These are phyloP conservation scores for Sinopyrophorus schimmeli DNA, from an alignment of 2,888 invertebrate genomes.

Conservation along the genomic window DNA sequence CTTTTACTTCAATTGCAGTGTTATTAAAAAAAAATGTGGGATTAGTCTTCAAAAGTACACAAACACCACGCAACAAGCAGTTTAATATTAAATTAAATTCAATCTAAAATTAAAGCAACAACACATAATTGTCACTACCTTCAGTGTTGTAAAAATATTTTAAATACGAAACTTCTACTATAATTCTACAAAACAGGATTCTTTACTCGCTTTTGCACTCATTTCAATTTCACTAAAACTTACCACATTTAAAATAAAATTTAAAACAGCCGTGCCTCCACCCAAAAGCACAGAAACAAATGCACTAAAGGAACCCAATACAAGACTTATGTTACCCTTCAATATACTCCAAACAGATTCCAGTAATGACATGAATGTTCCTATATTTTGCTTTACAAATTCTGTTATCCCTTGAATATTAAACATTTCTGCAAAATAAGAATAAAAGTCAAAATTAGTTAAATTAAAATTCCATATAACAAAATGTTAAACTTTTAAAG, in stretches of 20 bases:
- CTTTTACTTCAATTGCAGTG: too few relatives aligned
- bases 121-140: slow-evolving; percentile 12
- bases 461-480: too few relatives aligned
- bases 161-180: slow-evolving; percentile 4
- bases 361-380: slow-evolving; percentile 82
- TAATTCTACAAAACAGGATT: slow-evolving; percentile 9
- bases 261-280: slow-evolving; percentile 87
- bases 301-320: slow-evolving; percentile 84
- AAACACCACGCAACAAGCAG: neutral
- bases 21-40: too few relatives aligned
- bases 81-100: neutral
- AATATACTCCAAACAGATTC: slow-evolving; percentile 87
- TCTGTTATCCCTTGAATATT: slow-evolving; percentile 74
- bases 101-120: neutral
- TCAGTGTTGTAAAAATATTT: slow-evolving; percentile 5
- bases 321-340: slow-evolving; percentile 88
- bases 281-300: slow-evolving; percentile 84
- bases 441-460: too few relatives aligned
- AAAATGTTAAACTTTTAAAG: too few relatives aligned
- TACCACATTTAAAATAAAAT: slow-evolving; percentile 83
- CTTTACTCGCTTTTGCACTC: neutral
- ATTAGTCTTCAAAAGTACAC: too few relatives aligned
- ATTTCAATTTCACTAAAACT: slow-evolving; percentile 40
- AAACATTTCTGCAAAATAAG: slow-evolving; percentile 62
- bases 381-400: slow-evolving; percentile 89